Evolutionary conservation across 2,888 invertebrate genomes (phyloP).

Genomic region (Caenorhabditis panamensis): DNA sequence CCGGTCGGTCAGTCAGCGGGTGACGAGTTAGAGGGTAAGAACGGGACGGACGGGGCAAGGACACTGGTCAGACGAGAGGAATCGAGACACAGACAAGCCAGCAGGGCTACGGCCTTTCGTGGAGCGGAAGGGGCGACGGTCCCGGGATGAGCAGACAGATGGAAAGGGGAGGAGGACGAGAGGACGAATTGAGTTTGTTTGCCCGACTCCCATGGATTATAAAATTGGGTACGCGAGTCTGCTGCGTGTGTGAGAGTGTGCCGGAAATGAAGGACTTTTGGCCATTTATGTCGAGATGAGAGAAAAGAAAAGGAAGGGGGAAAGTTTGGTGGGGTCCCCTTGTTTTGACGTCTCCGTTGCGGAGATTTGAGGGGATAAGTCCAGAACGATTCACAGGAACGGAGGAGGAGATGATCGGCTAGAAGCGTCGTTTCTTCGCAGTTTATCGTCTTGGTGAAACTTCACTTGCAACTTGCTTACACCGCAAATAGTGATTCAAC

Average conservation of each 20-base stretch:
- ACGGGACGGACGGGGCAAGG: slow-evolving; percentile 42
- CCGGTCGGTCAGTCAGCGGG: slow-evolving; percentile 45
- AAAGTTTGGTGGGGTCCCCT: slow-evolving; percentile 28
- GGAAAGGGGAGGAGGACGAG: slow-evolving; percentile 14
- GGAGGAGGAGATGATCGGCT: not conserved
- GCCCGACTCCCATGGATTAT: slow-evolving; percentile 56
- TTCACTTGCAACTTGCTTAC: not conserved
- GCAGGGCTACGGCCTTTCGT: not conserved
- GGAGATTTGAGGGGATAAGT: slow-evolving; percentile 53
- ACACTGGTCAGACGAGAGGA: slow-evolving; percentile 35
- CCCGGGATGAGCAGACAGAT: slow-evolving; percentile 47
- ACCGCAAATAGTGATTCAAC: too few species aligned
- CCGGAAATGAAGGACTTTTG: slow-evolving; percentile 55
- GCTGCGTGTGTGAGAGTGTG: slow-evolving; percentile 23
- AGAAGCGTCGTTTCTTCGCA: too few species aligned
- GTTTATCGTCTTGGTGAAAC: not conserved
- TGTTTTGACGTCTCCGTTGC: slow-evolving; percentile 44
- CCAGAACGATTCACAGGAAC: slow-evolving; percentile 10
- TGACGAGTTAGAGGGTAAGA: slow-evolving; percentile 42
- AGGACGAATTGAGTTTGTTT: slow-evolving; percentile 55
- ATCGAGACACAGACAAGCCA: slow-evolving; percentile 40
- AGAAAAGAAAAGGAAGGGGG: slow-evolving; percentile 9
- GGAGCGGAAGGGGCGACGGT: slow-evolving; percentile 30
- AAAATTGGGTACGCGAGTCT: slow-evolving; percentile 45
- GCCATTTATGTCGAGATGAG: slow-evolving; percentile 15